Evolutionary conservation across 2,888 invertebrate species (phyloP).

Genomic region (Metallyticus violacea): DNA sequence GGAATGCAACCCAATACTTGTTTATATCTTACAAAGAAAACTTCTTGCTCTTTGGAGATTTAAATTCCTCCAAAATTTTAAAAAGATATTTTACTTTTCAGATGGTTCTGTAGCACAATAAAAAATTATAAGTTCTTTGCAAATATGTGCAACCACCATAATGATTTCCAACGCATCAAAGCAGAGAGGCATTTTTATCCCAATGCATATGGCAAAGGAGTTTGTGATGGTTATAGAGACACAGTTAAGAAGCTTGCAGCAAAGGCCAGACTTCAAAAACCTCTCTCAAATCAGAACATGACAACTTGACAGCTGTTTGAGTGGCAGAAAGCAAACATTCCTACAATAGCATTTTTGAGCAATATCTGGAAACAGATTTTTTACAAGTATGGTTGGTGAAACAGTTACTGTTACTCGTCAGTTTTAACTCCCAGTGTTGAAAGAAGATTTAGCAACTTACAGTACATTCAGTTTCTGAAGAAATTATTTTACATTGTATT

Average conservation of each 20-base stretch:
- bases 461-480: background rate
- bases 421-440: background rate
- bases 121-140: background rate
- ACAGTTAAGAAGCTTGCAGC: too few relatives aligned
- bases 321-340: background rate
- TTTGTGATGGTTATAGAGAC: too few relatives aligned
- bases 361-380: background rate
- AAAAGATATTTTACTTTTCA: background rate
- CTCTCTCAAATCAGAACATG: too few relatives aligned
- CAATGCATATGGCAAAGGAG: background rate
- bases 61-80: background rate
- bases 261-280: background rate
- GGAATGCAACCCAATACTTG: too few relatives aligned
- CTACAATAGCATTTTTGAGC: too few relatives aligned
- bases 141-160: too few relatives aligned
- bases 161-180: constrained; percentile 1
- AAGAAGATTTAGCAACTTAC: background rate
- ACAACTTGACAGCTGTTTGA: background rate
- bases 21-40: too few relatives aligned
- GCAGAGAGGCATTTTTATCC: background rate
- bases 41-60: background rate
- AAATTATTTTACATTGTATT: too few relatives aligned
- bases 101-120: background rate
- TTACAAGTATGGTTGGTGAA: background rate
- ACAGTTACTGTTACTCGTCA: background rate